phyloP scores from a whole-genome alignment of 2,113 vertebrate genomes.

The Plotosus lineatus region DNA sequence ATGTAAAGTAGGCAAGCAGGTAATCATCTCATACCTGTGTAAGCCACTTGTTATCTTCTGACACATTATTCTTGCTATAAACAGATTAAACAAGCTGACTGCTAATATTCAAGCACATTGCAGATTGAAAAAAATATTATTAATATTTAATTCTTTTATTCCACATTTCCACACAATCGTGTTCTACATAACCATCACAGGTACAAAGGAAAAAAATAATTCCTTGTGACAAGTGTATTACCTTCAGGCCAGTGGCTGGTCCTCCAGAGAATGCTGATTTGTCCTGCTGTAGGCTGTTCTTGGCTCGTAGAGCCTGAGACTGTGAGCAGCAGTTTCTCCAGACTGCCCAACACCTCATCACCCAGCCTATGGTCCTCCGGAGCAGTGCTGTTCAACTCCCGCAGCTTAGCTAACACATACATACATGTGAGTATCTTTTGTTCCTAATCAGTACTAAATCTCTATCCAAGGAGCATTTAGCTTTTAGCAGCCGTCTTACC shows the following conservation, averaged over 20 bases:
- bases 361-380: slow-evolving; percentile 69
- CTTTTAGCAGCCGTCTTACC: slow-evolving; percentile 67
- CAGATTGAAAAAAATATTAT: neutral
- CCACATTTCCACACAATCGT: neutral
- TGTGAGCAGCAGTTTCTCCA: slow-evolving; percentile 79
- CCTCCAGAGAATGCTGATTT: slow-evolving; percentile 88
- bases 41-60: neutral
- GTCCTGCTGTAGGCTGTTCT: slow-evolving; percentile 78
- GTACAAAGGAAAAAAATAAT: neutral
- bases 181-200: neutral
- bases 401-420: slow-evolving; percentile 45
- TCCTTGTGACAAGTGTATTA: slow-evolving; percentile 49
- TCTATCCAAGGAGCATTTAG: neutral
- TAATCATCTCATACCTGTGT: neutral
- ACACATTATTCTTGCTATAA: neutral
- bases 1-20: neutral
- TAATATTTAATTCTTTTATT: neutral
- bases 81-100: neutral
- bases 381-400: slow-evolving; percentile 68
- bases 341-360: slow-evolving; percentile 74
- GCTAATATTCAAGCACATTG: neutral
- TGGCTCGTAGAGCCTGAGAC: slow-evolving; percentile 69
- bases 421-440: neutral
- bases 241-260: slow-evolving; percentile 92
- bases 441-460: neutral